phyloP scores from a whole-genome alignment of 2,888 invertebrate species.

The Caenorhabditis virilis region DNA sequence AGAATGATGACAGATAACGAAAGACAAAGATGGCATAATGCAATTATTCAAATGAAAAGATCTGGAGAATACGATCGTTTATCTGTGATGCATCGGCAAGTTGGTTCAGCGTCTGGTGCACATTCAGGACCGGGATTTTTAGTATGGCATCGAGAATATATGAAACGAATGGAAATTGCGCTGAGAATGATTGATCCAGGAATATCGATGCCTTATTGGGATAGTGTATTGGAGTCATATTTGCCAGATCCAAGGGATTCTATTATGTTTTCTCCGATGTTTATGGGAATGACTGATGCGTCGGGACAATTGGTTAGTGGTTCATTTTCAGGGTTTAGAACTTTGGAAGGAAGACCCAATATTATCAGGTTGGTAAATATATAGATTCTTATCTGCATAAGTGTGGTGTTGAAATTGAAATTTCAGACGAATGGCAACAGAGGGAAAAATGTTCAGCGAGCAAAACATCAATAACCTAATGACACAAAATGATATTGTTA shows the following conservation, averaged over 20 bases:
- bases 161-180: conserved; percentile 65
- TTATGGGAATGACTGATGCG: conserved; percentile 57
- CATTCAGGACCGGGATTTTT: conserved; percentile 67
- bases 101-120: conserved; percentile 62
- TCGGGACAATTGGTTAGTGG: conserved; percentile 53
- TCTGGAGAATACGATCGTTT: conserved; percentile 63
- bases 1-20: conserved; percentile 64
- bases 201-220: conserved; percentile 70
- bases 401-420: neutral
- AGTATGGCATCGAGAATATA: conserved; percentile 66
- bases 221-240: conserved; percentile 60
- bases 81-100: conserved; percentile 62
- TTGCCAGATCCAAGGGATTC: conserved; percentile 64
- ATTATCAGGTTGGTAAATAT: conserved; percentile 42
- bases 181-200: conserved; percentile 67
- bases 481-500: conserved; percentile 64
- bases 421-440: conserved; percentile 44
- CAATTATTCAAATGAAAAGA: conserved; percentile 58
- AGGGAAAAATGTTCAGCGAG: conserved; percentile 62
- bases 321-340: conserved; percentile 60
- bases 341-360: conserved; percentile 60
- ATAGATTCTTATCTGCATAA: neutral
- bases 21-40: conserved; percentile 53
- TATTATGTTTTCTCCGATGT: conserved; percentile 56
- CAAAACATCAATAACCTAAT: conserved; percentile 61